These are phyloP conservation scores for Cheilosia grossa DNA, from an alignment of 2,888 invertebrate species.

Conservation along the genomic window DNA sequence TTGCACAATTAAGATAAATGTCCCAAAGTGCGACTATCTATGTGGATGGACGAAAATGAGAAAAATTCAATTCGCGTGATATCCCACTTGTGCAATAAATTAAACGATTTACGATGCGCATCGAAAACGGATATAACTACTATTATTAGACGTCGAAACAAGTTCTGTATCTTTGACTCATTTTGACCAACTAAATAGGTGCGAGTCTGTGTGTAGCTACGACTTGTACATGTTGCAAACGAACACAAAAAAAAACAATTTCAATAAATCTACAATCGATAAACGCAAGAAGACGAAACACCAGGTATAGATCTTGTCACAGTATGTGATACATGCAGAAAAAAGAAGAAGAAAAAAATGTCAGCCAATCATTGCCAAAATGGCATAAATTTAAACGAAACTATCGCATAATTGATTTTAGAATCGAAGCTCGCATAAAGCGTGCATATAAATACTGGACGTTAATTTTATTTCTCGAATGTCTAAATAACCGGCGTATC, in stretches of 20 bases:
- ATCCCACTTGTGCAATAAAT: slow-evolving; percentile 61
- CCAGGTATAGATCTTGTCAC: slow-evolving; percentile 25
- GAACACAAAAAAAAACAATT: slow-evolving; percentile 58
- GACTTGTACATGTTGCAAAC: slow-evolving; percentile 43
- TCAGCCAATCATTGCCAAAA: slow-evolving; percentile 33
- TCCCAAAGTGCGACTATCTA: slow-evolving; percentile 14
- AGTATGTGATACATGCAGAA: too few species aligned
- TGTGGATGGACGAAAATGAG: slow-evolving; percentile 18
- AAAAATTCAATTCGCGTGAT: slow-evolving; percentile 56
- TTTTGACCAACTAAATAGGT: slow-evolving; percentile 57
- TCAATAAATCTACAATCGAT: slow-evolving; percentile 72
- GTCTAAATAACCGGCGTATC: slow-evolving; percentile 46
- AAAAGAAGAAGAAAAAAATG: slow-evolving; percentile 2
- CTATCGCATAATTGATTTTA: slow-evolving; percentile 44
- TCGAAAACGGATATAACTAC: slow-evolving; percentile 72
- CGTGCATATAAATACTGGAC: slow-evolving; percentile 18
- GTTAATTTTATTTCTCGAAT: slow-evolving; percentile 38
- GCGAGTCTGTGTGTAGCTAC: neutral
- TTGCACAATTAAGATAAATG: slow-evolving; percentile 72
- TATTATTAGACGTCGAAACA: slow-evolving; percentile 56
- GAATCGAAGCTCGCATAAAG: slow-evolving; percentile 50
- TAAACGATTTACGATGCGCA: slow-evolving; percentile 72
- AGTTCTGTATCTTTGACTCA: slow-evolving; percentile 56
- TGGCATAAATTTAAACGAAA: slow-evolving; percentile 53
- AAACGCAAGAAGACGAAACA: slow-evolving; percentile 39